Evolutionary conservation across 2,888 invertebrate species (phyloP), one percentile per base, ranked within the genome.

Genomic region (Trachelus iudaicus): DNA sequence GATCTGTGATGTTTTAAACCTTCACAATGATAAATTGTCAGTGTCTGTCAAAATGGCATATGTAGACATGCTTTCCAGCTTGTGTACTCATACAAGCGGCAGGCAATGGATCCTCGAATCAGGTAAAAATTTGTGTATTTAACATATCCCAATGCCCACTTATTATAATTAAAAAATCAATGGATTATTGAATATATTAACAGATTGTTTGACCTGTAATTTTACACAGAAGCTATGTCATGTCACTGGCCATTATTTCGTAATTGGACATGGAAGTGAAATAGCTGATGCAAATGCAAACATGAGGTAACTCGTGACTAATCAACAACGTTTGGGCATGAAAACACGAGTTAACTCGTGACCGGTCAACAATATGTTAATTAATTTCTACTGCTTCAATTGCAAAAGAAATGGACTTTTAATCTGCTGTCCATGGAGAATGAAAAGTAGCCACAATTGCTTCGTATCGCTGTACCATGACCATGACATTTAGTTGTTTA

Each of bases 21-120:
- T 92, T 4, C 82, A 84, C 76, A 85, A 87, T 75, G 84, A 91
- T 0, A 87, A 91, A 34, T 91, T 94, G 75, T 93, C 93, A 77
- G 94, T 95, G 0, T 95, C 95, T 30, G 91, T 95, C 35, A 95
- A 95, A 89, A 93, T 96, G 75, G 95, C 95, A 0, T 95, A 94
- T 79, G 93, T 95, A 79, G 94, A 94, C 76, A 92, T 96, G 80
- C 92, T 96, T 31, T 89, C 93, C 15, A 92, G 94, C 15, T 92
- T 95, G 56, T 92, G 94, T 11, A 92, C 92, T 69, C 95, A 96
- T 86, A 92, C 92, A 81, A 92, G 94, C 4, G 96, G 96, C 0
- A 89, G 95, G 40, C 91, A 93, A 37, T 96, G 95, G 94, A 91
- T 96, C 4, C 92, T 86, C 69, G 79, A 89, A 75, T 85, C 85